These are phyloP conservation scores for Pluvianellus socialis DNA, from an alignment of 2,113 vertebrate species.

Conservation along the genomic window DNA sequence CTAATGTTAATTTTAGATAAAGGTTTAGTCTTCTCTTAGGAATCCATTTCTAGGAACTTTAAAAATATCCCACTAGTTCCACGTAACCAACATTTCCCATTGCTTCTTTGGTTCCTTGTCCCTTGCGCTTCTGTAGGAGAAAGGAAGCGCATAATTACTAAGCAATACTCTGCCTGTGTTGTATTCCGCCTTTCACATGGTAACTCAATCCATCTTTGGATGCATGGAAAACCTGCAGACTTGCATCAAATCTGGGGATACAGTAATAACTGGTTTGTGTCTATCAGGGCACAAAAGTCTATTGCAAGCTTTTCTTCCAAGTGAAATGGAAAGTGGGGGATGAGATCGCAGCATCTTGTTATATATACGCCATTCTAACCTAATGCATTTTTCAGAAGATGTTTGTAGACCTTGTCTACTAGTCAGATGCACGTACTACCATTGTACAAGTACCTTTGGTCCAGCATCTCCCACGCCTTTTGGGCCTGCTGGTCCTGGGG, in stretches of 20 bases:
- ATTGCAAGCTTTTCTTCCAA: background rate
- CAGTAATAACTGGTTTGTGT: background rate
- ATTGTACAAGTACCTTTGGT: constrained; percentile 73
- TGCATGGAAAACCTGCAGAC: background rate
- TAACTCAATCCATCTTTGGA: background rate
- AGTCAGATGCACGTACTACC: background rate
- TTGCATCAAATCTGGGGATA: background rate
- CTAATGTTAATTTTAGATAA: background rate
- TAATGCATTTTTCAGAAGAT: background rate
- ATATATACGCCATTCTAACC: background rate
- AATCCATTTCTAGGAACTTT: background rate
- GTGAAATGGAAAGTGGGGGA: background rate
- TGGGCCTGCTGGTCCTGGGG: constrained; percentile 78
- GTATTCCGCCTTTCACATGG: background rate
- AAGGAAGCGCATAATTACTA: background rate
- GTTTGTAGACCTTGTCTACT: background rate
- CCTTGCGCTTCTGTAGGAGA: background rate
- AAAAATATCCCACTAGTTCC: background rate
- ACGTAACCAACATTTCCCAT: background rate
- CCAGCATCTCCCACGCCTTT: constrained; percentile 81
- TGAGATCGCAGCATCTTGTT: background rate
- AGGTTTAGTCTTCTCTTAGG: background rate
- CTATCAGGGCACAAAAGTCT: background rate
- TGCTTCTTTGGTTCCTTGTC: background rate
- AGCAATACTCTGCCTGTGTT: background rate